These are phyloP conservation scores for Trachops cirrhosus DNA, from an alignment of 2,797 vertebrate species.

Conservation along the genomic window DNA sequence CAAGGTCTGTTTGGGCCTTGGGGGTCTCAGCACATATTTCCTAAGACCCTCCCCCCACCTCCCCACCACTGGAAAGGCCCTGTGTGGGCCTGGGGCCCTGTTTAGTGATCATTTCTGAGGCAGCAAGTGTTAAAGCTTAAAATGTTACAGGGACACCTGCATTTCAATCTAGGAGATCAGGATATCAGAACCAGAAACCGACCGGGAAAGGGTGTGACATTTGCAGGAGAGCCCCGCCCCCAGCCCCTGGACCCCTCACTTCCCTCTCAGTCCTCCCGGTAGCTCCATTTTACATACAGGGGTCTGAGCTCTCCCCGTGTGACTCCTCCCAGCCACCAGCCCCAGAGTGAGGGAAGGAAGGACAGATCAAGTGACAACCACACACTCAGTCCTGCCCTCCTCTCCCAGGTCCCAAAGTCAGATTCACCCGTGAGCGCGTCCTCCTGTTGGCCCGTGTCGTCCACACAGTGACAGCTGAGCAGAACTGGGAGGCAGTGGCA, in stretches of 20 bases:
- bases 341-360: not conserved
- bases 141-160: not conserved
- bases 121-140: not conserved
- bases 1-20: not conserved
- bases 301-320: not conserved
- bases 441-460: not conserved
- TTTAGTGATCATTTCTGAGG: not conserved
- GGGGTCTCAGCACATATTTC: no score
- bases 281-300: not conserved
- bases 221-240: not conserved
- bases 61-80: not conserved
- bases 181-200: not conserved
- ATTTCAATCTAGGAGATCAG: not conserved
- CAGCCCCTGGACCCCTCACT: rapidly evolving
- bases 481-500: not conserved
- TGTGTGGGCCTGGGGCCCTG: not conserved
- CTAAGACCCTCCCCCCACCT: no score
- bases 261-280: not conserved
- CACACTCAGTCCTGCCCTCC: not conserved
- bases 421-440: not conserved
- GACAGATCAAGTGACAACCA: not conserved
- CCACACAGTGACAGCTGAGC: not conserved
- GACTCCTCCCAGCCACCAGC: not conserved
- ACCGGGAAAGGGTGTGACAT: not conserved
- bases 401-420: not conserved